Conservation (phyloP, 2,888 invertebrate genomes). For the Cryptus armator region DNA sequence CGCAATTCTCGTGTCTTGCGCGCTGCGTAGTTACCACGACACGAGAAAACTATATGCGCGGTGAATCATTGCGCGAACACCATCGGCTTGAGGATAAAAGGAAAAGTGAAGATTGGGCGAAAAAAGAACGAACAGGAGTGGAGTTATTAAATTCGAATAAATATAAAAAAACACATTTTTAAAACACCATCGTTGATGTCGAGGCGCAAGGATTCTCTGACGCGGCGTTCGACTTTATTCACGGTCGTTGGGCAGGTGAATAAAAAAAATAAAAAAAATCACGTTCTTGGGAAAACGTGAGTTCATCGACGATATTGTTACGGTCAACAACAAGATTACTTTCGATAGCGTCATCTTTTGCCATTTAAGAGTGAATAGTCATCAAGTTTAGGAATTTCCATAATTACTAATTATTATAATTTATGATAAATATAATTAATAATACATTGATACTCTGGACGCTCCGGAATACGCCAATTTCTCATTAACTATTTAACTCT, state of each 20-base stretch:
- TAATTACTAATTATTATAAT: too few relatives aligned
- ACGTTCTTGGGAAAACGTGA: constrained; percentile 38
- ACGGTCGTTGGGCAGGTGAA: constrained; percentile 28
- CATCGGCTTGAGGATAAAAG: constrained; percentile 26
- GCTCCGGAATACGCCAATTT: too few relatives aligned
- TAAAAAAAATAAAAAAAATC: constrained; percentile 46
- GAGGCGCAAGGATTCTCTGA: not conserved
- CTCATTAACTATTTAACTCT: too few relatives aligned
- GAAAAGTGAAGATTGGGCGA: constrained; percentile 13
- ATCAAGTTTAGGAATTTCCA: not conserved
- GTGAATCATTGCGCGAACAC: constrained; percentile 54
- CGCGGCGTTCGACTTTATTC: constrained; percentile 7
- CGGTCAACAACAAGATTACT: not conserved
- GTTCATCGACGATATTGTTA: constrained; percentile 46
- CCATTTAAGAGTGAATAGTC: not conserved
- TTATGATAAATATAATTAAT: too few relatives aligned
- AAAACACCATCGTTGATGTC: constrained; percentile 22
- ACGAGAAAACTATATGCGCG: constrained; percentile 39
- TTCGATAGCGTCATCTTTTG: not conserved
- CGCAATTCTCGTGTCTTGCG: constrained; percentile 17
- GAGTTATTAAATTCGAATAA: constrained; percentile 16
- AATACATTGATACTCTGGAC: too few relatives aligned
- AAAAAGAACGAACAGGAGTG: constrained; percentile 7
- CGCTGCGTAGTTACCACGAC: constrained; percentile 43
- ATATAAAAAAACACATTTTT: constrained; percentile 30